phyloP scores from a whole-genome alignment of 2,797 vertebrate genomes.

The Nyctibius grandis region DNA sequence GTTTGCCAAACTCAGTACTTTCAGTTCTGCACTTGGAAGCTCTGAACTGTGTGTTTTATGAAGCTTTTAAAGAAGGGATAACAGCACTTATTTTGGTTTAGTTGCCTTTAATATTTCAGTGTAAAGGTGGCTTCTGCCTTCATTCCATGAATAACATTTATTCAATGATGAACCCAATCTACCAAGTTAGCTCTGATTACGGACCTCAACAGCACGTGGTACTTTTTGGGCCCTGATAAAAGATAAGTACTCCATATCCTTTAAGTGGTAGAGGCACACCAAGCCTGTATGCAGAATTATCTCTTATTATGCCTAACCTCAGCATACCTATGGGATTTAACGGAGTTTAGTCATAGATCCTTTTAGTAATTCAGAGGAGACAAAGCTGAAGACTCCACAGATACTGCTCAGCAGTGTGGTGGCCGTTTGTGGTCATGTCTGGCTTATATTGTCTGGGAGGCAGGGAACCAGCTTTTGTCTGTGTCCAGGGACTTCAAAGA shows the following conservation, averaged over 20 bases:
- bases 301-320: neutral
- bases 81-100: neutral
- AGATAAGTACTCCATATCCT: neutral
- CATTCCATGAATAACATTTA: neutral
- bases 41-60: neutral
- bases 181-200: neutral
- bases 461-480: neutral
- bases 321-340: neutral
- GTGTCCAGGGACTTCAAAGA: neutral
- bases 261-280: neutral
- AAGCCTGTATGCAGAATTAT: neutral
- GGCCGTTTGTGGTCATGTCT: neutral
- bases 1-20: neutral
- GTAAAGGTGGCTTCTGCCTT: neutral
- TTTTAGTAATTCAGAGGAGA: neutral
- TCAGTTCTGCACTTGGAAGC: neutral
- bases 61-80: neutral
- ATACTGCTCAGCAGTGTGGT: neutral
- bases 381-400: neutral
- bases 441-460: neutral
- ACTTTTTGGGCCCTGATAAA: neutral
- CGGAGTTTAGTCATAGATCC: neutral
- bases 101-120: neutral
- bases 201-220: neutral
- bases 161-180: neutral